Conservation (phyloP, 2,888 invertebrate genomes). For the Dilophus febrilis region DNA sequence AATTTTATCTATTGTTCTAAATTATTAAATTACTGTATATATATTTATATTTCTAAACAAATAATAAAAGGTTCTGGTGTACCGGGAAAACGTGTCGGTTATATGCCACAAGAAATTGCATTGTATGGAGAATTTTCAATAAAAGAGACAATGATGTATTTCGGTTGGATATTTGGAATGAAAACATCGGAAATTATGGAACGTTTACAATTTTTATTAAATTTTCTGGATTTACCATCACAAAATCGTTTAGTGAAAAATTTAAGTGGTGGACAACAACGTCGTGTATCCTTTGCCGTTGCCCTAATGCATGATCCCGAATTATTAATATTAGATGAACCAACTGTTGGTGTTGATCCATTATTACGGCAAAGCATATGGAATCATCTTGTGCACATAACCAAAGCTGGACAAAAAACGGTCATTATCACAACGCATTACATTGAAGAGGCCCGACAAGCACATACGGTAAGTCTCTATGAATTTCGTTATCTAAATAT, state of each 20-base stretch:
- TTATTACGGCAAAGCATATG: constrained; percentile 81
- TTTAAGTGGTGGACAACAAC: constrained; percentile 77
- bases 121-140: constrained; percentile 86
- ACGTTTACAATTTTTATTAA: constrained; percentile 67
- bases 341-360: constrained; percentile 86
- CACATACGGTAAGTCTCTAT: constrained; percentile 70
- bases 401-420: constrained; percentile 77
- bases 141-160: constrained; percentile 89
- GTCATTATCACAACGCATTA: constrained; percentile 89
- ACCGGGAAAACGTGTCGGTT: constrained; percentile 88
- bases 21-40: background rate
- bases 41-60: background rate
- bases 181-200: constrained; percentile 60
- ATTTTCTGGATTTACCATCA: constrained; percentile 80
- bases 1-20: too few relatives aligned
- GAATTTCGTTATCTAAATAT: too few relatives aligned
- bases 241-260: constrained; percentile 65
- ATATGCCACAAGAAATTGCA: constrained; percentile 91
- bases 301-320: constrained; percentile 87
- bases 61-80: constrained; percentile 52
- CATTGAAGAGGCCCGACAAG: constrained; percentile 86
- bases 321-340: constrained; percentile 79
- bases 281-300: constrained; percentile 81
- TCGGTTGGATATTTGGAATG: constrained; percentile 93
- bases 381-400: constrained; percentile 82